A percentile compares a stretch with the other conserved stretches of the same genome.
These are phyloP conservation scores for Phodopus roborovskii DNA, from an alignment of 2,113 vertebrate species.

Conservation along the genomic window DNA sequence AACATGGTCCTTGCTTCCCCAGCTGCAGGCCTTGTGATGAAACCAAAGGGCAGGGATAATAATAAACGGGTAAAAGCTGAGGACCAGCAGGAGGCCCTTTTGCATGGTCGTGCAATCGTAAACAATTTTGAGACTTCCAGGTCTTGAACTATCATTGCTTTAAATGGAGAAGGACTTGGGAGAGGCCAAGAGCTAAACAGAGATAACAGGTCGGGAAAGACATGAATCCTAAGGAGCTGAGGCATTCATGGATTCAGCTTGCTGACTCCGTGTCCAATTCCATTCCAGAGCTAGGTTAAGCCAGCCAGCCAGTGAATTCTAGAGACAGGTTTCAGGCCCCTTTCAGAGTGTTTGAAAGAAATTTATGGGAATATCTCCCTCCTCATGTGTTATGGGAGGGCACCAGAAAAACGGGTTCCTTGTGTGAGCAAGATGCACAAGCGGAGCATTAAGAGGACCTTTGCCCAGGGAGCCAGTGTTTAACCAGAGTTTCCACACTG, in stretches of 20 bases:
- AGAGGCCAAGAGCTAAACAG: not conserved
- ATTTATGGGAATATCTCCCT: not conserved
- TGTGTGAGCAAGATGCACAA: not conserved
- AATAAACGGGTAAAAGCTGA: not conserved
- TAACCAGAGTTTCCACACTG: not conserved
- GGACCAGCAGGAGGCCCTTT: not conserved
- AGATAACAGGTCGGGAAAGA: not conserved
- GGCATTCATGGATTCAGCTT: not conserved
- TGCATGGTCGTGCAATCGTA: not conserved
- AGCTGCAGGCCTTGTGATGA: not conserved
- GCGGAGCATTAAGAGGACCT: not conserved
- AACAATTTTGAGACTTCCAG: not conserved
- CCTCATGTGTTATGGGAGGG: not conserved
- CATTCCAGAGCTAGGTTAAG: not conserved
- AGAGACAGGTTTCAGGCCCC: not conserved
- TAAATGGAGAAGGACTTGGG: not conserved
- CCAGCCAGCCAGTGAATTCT: no score
- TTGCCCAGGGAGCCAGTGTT: not conserved
- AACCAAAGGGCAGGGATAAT: not conserved
- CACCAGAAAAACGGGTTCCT: conserved; percentile 1
- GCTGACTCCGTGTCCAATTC: not conserved
- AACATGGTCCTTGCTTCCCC: rapidly evolving
- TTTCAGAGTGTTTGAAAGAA: not conserved
- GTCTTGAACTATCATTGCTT: not conserved
- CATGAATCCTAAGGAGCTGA: rapidly evolving